Evolutionary conservation across 2,888 invertebrate species (phyloP), one percentile per base, ranked within the genome.

Genomic region (Heliconius charithonia): DNA sequence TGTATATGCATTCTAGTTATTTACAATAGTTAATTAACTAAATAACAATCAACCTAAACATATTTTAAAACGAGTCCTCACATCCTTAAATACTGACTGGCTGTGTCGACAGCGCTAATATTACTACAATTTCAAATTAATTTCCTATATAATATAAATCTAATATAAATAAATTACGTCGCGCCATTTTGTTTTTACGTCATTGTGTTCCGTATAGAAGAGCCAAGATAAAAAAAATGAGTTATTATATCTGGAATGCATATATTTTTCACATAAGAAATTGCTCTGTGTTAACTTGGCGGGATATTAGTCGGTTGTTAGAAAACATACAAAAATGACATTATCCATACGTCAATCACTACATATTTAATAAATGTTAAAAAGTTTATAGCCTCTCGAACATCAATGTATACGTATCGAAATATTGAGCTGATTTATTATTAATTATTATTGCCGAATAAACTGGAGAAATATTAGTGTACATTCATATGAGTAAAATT

Each of bases 11-110:
- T 90, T 93, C 93, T 94, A 94, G 90, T 92, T 95, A 95, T 95
- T 93, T 95, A 95, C 94, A 95, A 75, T 90, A 90, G 94, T 95
- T 94, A 94, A 91, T 93, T 94, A 94, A 95, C 94, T 95, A 95
- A 94, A 94, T 94, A 95, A 95, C 95, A 95, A 94, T 91, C 90
- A 92, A 37, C 90, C 91, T 88, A 93, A 93, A 91, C 84, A 89
- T n/a, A 59, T 19, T 19, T 59, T 92, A 93, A 93, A 88, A 69
- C 91, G 90, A 80, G 81, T 89, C 89, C 78, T 63, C 89, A 88
- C 89, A 90, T 88, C 87, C 87, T 92, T 93, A 90, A 92, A 93
- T 93, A 93, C 93, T 93, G 93, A 92, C 93, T 93, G 92, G 90
- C 90, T 86, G 88, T 71, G 73, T 63, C 32, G 56, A 87, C 90